Percentiles rank a stretch among this genome's conserved stretches.
Conservation (phyloP, 2,797 vertebrate genomes). For the Phylloscopus collybita region DNA sequence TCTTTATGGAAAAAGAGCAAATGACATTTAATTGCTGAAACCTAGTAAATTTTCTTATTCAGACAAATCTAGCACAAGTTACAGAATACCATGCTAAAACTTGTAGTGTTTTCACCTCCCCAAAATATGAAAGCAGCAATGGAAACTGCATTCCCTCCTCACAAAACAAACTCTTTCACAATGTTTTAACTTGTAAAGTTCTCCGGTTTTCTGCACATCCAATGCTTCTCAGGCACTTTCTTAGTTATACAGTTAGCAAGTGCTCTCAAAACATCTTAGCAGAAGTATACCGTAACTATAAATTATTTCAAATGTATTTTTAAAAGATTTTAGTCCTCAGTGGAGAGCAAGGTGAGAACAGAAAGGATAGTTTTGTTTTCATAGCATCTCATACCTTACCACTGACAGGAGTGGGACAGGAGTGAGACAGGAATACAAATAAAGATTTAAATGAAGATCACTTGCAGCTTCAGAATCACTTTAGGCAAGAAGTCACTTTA, state of each 20-base stretch:
- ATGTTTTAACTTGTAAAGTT: neutral
- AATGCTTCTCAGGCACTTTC: neutral
- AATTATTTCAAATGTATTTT: neutral
- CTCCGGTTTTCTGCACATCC: neutral
- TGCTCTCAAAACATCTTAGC: neutral
- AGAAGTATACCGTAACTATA: rapidly evolving
- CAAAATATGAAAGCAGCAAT: neutral
- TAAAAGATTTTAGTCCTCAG: neutral
- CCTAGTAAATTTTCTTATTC: neutral
- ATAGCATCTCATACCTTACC: neutral
- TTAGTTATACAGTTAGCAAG: neutral
- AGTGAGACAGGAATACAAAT: neutral
- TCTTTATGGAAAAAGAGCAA: neutral
- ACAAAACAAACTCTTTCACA: neutral
- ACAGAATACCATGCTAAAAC: neutral
- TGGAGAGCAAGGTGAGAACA: neutral
- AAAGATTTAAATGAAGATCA: neutral
- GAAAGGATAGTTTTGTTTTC: neutral
- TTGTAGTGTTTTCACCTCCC: neutral
- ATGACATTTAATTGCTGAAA: neutral
- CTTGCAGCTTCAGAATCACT: neutral
- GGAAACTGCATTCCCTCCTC: neutral
- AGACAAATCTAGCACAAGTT: neutral
- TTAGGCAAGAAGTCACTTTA: neutral
- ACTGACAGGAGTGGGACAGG: neutral